A percentile compares a stretch with the other conserved stretches of the same genome.
These are phyloP conservation scores for Borostomias antarcticus DNA, from an alignment of 2,797 vertebrate species.

Conservation along the genomic window DNA sequence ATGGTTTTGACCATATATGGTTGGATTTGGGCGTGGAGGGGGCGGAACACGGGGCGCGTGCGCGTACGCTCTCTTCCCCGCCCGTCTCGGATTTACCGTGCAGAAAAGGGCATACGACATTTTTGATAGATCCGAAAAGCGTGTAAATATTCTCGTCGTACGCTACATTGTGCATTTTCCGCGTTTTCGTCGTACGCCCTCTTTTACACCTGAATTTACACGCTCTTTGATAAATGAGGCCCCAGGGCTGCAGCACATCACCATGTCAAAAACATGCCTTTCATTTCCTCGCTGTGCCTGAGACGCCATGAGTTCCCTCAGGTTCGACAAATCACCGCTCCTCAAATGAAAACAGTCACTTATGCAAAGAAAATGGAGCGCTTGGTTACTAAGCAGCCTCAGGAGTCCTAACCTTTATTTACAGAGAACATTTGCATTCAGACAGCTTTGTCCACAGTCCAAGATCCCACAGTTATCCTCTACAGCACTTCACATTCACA, in stretches of 20 bases:
- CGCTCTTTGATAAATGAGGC: too few species aligned
- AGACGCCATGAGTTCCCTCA: background rate
- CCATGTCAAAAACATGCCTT: background rate
- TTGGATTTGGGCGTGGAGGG: too few species aligned
- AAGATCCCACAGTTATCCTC: background rate
- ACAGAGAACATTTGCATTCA: slow-evolving; percentile 1
- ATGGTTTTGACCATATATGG: too few species aligned
- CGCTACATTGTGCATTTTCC: background rate
- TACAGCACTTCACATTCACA: background rate
- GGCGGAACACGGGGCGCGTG: too few species aligned
- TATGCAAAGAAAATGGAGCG: background rate
- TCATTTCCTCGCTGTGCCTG: background rate
- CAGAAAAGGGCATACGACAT: too few species aligned
- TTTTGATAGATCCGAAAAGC: too few species aligned
- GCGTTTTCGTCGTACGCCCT: too few species aligned
- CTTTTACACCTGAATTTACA: too few species aligned
- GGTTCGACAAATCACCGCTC: background rate
- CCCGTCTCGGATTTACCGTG: too few species aligned
- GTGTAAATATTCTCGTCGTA: too few species aligned
- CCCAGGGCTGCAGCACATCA: too few species aligned
- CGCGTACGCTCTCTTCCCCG: too few species aligned
- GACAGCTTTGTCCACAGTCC: background rate
- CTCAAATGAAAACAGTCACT: background rate
- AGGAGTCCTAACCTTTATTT: background rate
- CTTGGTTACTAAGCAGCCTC: background rate